Base-by-base conservation (phyloP, 1,140 invertebrate species). In the Ceratina japonica region DNA sequence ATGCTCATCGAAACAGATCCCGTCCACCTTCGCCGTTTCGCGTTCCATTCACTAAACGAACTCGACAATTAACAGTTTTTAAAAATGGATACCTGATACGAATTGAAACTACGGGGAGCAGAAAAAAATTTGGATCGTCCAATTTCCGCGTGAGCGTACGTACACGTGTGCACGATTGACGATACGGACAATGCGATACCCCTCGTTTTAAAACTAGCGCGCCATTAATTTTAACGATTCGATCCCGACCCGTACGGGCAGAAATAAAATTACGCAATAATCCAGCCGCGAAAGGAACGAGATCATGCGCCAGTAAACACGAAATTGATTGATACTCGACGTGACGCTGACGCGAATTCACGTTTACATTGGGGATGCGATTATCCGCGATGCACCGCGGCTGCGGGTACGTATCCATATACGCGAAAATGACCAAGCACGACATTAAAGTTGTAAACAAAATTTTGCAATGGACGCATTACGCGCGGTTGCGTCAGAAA, bases 191-290 rank as follows among this genome's bases (percentile, higher is more conserved):
- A 44, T 44, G 51, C 24, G 22, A 44, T 27, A 10, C 37, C 37
- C 10, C 31, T 20, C 22, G 63, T 44, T 75, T 24, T 3, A 31
- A 65, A 54, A 54, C n/a, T 18, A 13, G 27, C 31, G 51, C 8
- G 15, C 61, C 56, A 74, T 75, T 66, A 65, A 75, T 75, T 75
- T 75, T 56, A 66, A 66, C 62, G 49, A 58, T 16, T 59, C 31
- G 62, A 74, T 54, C 61, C 24, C 37, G 37, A 10, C 37, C 10
- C 16, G 10, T 16, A 13, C 12, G 13, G 27, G 1, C 18, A 1
- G 72, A 65, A 75, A 66, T 63, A 66, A 75, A 75, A 75, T 75
- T 75, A 65, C 49, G 62, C 8, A 37, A 27, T 54, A 74, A 64
- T 62, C 44, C 18, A 3, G 1, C 10, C 27, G 8, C 13, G 69